A percentile compares a stretch with the other conserved stretches of the same genome.
Conservation (phyloP, 2,888 invertebrate genomes). For the Pristionchus maxplancki region DNA sequence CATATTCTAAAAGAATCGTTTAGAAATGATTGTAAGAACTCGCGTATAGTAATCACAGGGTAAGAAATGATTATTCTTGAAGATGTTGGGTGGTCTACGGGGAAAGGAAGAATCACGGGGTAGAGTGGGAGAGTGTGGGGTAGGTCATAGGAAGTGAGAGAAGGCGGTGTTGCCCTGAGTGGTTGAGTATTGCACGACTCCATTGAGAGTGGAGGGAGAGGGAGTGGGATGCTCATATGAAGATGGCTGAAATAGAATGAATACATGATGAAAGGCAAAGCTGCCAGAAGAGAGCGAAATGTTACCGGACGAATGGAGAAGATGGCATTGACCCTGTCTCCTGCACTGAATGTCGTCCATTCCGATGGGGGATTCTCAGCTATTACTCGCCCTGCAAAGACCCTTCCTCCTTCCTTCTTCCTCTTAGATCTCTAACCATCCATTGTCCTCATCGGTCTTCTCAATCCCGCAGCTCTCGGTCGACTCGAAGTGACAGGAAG, state of each 20-base stretch:
- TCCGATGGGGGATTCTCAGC: background rate
- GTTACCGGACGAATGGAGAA: slow-evolving; percentile 39
- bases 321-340: slow-evolving; percentile 41
- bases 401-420: background rate
- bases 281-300: background rate
- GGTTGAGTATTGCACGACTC: slow-evolving; percentile 26
- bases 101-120: background rate
- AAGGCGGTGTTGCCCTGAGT: slow-evolving; percentile 5
- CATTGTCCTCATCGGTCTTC: slow-evolving; percentile 43
- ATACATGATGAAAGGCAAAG: slow-evolving; percentile 2
- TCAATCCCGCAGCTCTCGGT: slow-evolving; percentile 16
- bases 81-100: background rate
- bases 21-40: background rate
- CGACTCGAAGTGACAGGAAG: background rate
- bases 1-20: background rate
- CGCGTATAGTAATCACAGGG: background rate
- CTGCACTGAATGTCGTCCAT: slow-evolving; percentile 43
- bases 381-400: slow-evolving; percentile 1
- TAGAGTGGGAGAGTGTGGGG: background rate
- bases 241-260: slow-evolving; percentile 45
- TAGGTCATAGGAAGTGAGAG: slow-evolving; percentile 28
- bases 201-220: slow-evolving; percentile 28
- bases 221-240: slow-evolving; percentile 49
- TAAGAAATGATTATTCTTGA: background rate
- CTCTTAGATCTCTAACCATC: slow-evolving; percentile 31